Evolutionary conservation across 2,113 vertebrate species (phyloP).

Genomic region (Casuarius casuarius): DNA sequence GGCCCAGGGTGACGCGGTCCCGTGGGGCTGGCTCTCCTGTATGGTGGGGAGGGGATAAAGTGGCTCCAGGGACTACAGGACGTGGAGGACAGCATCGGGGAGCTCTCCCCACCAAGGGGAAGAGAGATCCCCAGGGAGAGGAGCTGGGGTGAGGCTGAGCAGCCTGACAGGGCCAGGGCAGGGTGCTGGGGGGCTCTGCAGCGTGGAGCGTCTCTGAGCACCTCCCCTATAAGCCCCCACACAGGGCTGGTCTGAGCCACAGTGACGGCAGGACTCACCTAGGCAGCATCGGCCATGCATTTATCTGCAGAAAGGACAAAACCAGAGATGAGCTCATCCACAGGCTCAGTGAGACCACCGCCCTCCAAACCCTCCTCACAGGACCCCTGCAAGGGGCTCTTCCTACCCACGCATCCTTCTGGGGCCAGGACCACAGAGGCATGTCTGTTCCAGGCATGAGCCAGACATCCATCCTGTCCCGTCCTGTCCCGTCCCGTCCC

Average conservation of each 20-base stretch:
- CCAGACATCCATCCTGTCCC: too few relatives aligned
- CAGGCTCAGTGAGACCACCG: not conserved
- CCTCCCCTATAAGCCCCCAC: rapidly evolving
- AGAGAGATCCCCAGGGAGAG: not conserved
- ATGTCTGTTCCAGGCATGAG: too few relatives aligned
- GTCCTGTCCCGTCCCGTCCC: too few relatives aligned
- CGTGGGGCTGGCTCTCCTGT: too few relatives aligned
- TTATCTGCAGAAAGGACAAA: constrained; percentile 45
- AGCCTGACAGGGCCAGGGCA: not conserved
- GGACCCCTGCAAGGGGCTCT: not conserved
- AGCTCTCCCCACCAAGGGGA: not conserved
- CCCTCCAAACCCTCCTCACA: not conserved
- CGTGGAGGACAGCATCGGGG: too few relatives aligned
- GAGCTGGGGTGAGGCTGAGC: not conserved
- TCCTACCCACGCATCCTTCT: not conserved
- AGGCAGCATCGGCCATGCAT: constrained; percentile 57
- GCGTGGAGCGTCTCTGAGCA: rapidly evolving
- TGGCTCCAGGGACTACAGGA: not conserved
- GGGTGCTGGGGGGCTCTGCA: not conserved
- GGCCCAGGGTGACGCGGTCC: not conserved
- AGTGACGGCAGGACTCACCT: constrained; percentile 30
- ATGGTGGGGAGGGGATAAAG: not conserved
- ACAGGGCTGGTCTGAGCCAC: not conserved
- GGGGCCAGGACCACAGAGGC: too few relatives aligned
- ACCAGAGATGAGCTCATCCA: not conserved